These are phyloP conservation scores for Ploceus nigricollis DNA, from an alignment of 2,113 vertebrate species.

Conservation along the genomic window DNA sequence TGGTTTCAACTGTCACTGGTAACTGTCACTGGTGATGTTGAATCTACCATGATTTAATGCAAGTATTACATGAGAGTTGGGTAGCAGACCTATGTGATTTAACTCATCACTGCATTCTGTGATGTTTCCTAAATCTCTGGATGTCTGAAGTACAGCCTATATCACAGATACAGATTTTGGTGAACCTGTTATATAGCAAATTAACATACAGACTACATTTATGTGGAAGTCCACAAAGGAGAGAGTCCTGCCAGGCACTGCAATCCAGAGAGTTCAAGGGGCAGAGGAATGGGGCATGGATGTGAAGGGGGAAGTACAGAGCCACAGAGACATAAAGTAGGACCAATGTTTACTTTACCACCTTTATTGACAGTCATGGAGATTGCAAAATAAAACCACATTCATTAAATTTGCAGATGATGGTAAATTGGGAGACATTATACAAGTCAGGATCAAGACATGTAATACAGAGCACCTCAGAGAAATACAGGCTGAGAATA, in stretches of 20 bases:
- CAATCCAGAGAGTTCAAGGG: neutral
- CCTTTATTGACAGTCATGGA: neutral
- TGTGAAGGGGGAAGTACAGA: neutral
- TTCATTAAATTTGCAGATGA: constrained; percentile 39
- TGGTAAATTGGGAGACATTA: neutral
- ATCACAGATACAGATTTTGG: neutral
- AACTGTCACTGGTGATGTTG: too few relatives aligned
- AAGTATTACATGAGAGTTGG: neutral
- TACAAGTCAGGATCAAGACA: constrained; percentile 6
- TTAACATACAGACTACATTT: neutral
- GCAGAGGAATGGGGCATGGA: neutral
- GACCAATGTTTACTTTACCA: neutral
- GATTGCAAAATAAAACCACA: neutral
- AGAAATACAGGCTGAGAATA: neutral
- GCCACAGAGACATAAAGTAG: neutral
- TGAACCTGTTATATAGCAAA: neutral
- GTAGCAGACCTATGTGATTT: neutral
- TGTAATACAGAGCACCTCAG: neutral
- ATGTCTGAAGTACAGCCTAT: neutral
- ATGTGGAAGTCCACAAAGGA: neutral
- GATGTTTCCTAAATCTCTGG: neutral
- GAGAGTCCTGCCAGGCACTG: neutral
- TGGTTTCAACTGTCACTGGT: too few relatives aligned
- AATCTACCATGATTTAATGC: neutral
- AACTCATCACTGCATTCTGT: neutral